These are phyloP conservation scores for Sander vitreus DNA, from an alignment of 2,113 vertebrate species.

Conservation along the genomic window DNA sequence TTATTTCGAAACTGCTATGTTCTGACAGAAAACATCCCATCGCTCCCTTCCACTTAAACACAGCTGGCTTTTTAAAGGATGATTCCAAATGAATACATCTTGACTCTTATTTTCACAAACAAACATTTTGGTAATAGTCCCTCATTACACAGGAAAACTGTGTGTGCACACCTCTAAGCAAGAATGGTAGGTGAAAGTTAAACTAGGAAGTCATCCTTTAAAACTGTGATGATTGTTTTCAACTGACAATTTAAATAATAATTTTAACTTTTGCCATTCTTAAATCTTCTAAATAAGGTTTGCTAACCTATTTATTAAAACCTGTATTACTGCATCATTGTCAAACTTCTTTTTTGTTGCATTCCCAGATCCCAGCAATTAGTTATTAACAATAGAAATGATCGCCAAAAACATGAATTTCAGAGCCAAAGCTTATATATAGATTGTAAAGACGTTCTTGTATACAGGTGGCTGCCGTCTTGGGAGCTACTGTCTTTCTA, in stretches of 20 bases:
- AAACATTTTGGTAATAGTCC: background rate
- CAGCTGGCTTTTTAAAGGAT: conserved; percentile 28
- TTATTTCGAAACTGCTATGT: conserved; percentile 19
- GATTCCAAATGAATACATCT: background rate
- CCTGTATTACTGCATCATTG: too few species aligned
- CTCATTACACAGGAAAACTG: background rate
- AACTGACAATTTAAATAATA: background rate
- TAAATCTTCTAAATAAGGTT: background rate
- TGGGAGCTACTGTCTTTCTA: too few species aligned
- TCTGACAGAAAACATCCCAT: conserved; percentile 31
- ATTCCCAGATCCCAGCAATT: background rate
- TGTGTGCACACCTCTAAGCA: background rate
- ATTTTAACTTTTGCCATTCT: background rate
- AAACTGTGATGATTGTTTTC: background rate
- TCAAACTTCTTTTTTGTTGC: background rate
- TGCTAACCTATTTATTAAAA: background rate
- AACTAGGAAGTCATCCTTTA: background rate
- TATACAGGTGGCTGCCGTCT: too few species aligned
- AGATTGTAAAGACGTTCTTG: too few species aligned
- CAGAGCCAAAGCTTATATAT: too few species aligned
- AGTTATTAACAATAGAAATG: background rate
- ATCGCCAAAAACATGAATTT: background rate
- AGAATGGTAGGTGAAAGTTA: background rate
- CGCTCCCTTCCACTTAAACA: background rate
- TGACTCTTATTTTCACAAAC: background rate